Base-by-base conservation (phyloP, 2,888 invertebrate species). In the Melieria picta region DNA sequence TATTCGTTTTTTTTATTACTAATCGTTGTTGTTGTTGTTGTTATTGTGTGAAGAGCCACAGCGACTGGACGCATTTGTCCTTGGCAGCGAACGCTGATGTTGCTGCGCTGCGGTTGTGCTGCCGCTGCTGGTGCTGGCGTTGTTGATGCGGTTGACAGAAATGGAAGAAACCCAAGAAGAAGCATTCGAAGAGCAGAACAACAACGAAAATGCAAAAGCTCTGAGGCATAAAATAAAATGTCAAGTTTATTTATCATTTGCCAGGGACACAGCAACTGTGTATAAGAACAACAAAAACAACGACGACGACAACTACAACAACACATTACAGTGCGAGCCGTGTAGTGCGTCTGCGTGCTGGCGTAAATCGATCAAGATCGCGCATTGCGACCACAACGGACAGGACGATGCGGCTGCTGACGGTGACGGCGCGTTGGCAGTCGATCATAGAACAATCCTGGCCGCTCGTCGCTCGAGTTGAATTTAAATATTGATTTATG, bases 241-340 rank as follows among this genome's bases (percentile, higher is more conserved):
- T 77, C 76, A 75, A 77, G 76, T 76, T 76, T 77, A 76, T 77
- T 76, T 76, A 77, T 75, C 76, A 77, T 78, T 78, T 77, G 76
- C 76, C 76, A 56, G 50, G 30, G 46, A 55, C 55, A 65, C 55
- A 65, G 46, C 65, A 46, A 46, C 30, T 46, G 65, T 30, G 6
- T 13, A 5, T 50, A 50, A n/a, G 46, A 63, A 6, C 46, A 13
- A 46, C 13, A 55, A n/a, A 7, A 55, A 56, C 55, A 42, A 42
- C 62, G 46, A n/a, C 13, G 7, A 66, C 43, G n/a, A 50, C 43
- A 4, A 60, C n/a, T 43, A 60, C n/a, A n/a, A 52, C 60, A 57
- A 57, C 58, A 42, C 58, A 13, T 13, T 13, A 52, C 10, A n/a
- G 58, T 16, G n/a, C 30, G 30, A 30, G 30, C 30, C 30, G 30